These are phyloP conservation scores for Whitmania pigra DNA, from an alignment of 1,140 invertebrate species.

Conservation along the genomic window DNA sequence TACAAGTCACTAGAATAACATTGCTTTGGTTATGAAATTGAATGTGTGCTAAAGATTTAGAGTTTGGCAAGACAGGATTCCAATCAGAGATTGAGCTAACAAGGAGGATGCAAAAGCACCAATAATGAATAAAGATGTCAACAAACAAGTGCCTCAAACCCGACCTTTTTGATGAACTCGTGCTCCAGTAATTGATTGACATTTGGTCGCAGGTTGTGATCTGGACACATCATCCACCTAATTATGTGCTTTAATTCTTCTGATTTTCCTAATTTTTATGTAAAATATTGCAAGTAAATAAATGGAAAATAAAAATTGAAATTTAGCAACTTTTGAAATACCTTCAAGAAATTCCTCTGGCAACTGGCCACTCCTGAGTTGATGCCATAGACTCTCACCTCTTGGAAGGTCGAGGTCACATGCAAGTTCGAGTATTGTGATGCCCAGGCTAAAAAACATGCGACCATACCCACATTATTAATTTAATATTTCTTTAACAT, in stretches of 20 bases:
- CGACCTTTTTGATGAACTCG: constrained; percentile 33
- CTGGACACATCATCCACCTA: constrained; percentile 48
- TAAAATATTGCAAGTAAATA: neutral
- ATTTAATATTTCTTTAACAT: neutral
- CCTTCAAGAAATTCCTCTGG: constrained; percentile 42
- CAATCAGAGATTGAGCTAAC: no score
- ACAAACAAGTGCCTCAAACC: neutral
- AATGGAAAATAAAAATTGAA: neutral
- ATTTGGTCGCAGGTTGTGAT: constrained; percentile 45
- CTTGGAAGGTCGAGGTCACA: constrained; percentile 57
- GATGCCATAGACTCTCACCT: constrained; percentile 57
- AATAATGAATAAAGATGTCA: no score
- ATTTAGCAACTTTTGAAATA: constrained; percentile 24
- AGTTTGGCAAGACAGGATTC: no score
- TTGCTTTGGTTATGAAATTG: no score
- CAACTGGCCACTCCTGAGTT: constrained; percentile 48
- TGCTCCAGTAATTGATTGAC: constrained; percentile 45
- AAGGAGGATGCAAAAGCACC: no score
- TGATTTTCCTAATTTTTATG: constrained; percentile 42
- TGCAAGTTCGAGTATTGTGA: constrained; percentile 59
- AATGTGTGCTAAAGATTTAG: no score
- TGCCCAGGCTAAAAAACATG: constrained; percentile 53
- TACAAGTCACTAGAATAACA: no score
- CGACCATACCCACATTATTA: neutral
- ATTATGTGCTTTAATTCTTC: constrained; percentile 48